Conservation (phyloP, 2,797 vertebrate species). For the Decapterus maruadsi region DNA sequence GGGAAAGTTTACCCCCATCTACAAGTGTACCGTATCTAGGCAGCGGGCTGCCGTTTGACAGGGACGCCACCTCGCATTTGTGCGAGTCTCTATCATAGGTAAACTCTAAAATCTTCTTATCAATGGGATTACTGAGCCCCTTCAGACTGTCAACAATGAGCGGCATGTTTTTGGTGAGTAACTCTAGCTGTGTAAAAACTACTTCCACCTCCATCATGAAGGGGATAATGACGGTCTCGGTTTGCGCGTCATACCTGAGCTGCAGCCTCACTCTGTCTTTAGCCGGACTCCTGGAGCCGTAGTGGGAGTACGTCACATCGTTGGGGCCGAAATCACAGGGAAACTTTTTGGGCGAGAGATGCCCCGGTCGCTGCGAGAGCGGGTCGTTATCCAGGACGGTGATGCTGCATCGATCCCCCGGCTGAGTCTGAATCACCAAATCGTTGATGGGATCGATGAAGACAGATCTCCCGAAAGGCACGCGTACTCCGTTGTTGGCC, state of each 20-base stretch:
- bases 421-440: slow-evolving; percentile 93
- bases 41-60: slow-evolving; percentile 82
- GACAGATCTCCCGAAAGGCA: slow-evolving; percentile 92
- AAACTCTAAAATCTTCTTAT: slow-evolving; percentile 90
- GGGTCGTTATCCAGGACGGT: slow-evolving; percentile 94
- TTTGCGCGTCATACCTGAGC: slow-evolving; percentile 94
- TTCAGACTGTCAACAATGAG: slow-evolving; percentile 88
- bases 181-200: slow-evolving; percentile 94
- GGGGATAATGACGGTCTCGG: slow-evolving; percentile 91
- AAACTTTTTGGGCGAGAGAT: slow-evolving; percentile 92
- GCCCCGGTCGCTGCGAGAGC: slow-evolving; percentile 92
- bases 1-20: slow-evolving; percentile 77
- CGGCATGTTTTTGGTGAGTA: slow-evolving; percentile 94
- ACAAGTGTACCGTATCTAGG: slow-evolving; percentile 92
- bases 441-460: slow-evolving; percentile 93
- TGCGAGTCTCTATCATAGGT: slow-evolving; percentile 87
- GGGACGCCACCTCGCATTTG: slow-evolving; percentile 88
- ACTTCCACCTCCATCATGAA: slow-evolving; percentile 95
- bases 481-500: slow-evolving; percentile 93
- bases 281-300: slow-evolving; percentile 92
- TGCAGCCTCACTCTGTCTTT: slow-evolving; percentile 92
- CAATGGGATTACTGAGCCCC: slow-evolving; percentile 90
- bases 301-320: slow-evolving; percentile 93
- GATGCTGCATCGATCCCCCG: slow-evolving; percentile 92
- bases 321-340: slow-evolving; percentile 92